Percentiles rank a stretch among this genome's conserved stretches.
Evolutionary conservation across 2,113 vertebrate genomes (phyloP).

Genomic region (Mus musculus): GRCm39 chr12:6428501-6429000

Average conservation of each 20-base stretch:
- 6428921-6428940: background rate
- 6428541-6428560: background rate
- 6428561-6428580: background rate
- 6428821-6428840: accelerated
- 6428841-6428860: too few species aligned
- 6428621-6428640: background rate
- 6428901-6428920: background rate
- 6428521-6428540: background rate
- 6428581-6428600: background rate
- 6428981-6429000: background rate
- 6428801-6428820: background rate
- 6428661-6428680: background rate
- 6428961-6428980: background rate
- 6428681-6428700: background rate
- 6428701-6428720: background rate
- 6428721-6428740: background rate
- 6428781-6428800: background rate
- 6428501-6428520: background rate
- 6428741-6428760: background rate
- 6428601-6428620: background rate
- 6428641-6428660: background rate
- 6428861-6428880: background rate
- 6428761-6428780: background rate
- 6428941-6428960: background rate
- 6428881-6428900: background rate